Conservation (phyloP, 2,113 vertebrate species). For the Melozone crissalis region DNA sequence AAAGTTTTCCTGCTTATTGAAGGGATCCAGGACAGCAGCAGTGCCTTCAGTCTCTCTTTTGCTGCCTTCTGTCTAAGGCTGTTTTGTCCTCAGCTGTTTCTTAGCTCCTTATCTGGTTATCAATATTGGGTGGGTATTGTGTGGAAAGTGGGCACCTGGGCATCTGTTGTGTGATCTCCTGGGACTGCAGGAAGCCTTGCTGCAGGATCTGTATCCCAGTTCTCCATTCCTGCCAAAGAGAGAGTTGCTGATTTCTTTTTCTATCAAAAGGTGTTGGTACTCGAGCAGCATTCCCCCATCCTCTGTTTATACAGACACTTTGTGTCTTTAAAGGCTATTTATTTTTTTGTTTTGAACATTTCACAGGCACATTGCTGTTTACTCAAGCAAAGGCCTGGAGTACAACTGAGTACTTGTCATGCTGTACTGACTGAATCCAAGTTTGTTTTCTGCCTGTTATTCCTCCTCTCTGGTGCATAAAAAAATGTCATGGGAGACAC, state of each 20-base stretch:
- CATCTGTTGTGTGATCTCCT: neutral
- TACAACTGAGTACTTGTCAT: conserved; percentile 34
- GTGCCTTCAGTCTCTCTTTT: neutral
- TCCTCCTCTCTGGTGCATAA: neutral
- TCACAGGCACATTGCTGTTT: conserved; percentile 52
- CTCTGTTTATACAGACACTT: conserved; percentile 47
- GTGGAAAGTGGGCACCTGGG: neutral
- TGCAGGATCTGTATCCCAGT: neutral
- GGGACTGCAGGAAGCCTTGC: neutral
- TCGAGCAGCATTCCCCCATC: neutral
- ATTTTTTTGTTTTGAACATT: conserved; percentile 51
- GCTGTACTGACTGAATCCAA: neutral
- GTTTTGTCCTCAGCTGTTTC: neutral
- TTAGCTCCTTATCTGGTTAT: neutral
- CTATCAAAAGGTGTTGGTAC: neutral
- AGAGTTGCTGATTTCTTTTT: neutral
- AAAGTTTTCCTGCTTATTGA: neutral
- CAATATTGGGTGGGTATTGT: neutral
- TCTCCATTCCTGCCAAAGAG: neutral
- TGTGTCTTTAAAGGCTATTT: conserved; percentile 55
- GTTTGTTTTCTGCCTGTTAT: conserved; percentile 9
- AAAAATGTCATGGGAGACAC: neutral
- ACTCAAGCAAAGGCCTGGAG: conserved; percentile 22
- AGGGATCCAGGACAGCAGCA: neutral
- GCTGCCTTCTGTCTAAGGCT: neutral